phyloP scores from a whole-genome alignment of 2,113 vertebrate genomes.

The Natator depressus region DNA sequence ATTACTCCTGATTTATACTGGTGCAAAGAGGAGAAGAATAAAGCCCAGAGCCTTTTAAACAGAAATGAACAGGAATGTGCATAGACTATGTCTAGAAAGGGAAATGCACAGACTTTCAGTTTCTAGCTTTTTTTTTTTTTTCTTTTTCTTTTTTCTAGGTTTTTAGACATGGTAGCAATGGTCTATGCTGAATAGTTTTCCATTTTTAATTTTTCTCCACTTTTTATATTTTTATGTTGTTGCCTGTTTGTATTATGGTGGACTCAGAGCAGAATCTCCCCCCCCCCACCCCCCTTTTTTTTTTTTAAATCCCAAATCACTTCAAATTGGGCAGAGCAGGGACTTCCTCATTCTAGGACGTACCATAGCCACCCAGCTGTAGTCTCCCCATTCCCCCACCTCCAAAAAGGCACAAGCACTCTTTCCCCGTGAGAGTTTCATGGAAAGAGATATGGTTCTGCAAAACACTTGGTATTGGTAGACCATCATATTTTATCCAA shows the following conservation, averaged over 20 bases:
- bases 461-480: not conserved
- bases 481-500: not conserved
- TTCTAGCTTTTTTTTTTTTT: not conserved
- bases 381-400: not conserved
- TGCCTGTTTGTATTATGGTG: not conserved
- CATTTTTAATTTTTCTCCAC: not conserved
- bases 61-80: not conserved
- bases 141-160: not conserved
- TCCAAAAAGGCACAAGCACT: no score
- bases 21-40: not conserved
- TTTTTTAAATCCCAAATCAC: not conserved
- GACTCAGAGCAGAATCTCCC: not conserved
- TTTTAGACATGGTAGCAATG: not conserved
- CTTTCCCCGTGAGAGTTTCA: not conserved
- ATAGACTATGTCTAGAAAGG: not conserved
- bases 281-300: no score
- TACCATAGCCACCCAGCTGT: not conserved
- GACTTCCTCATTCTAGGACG: not conserved
- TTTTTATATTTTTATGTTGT: not conserved
- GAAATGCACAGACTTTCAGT: not conserved
- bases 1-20: not conserved
- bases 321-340: not conserved
- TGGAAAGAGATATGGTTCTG: not conserved
- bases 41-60: not conserved
- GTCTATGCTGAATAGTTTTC: not conserved